phyloP scores from a whole-genome alignment of 2,888 invertebrate species.

The Pseudanteris insignis region DNA sequence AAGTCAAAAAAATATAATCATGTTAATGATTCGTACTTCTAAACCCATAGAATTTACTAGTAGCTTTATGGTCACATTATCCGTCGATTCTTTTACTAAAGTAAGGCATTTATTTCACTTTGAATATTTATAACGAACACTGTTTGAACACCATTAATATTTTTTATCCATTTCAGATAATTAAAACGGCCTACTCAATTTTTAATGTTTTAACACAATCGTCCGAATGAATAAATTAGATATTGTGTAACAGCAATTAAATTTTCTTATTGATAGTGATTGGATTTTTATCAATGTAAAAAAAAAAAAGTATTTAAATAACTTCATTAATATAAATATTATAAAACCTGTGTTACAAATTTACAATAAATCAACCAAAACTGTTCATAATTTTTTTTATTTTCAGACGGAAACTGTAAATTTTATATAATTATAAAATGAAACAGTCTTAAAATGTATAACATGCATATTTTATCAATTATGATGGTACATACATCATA shows the following conservation, averaged over 20 bases:
- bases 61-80: slow-evolving; percentile 49
- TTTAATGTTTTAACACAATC: slow-evolving; percentile 29
- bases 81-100: slow-evolving; percentile 53
- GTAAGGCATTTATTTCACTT: slow-evolving; percentile 29
- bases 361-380: no score
- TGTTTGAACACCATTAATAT: no score
- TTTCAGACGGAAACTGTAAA: slow-evolving; percentile 17
- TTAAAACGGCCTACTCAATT: slow-evolving; percentile 36
- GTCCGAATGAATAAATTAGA: no score
- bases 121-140: neutral
- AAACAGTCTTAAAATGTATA: slow-evolving; percentile 51
- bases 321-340: no score
- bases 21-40: slow-evolving; percentile 48
- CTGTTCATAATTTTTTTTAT: slow-evolving; percentile 23
- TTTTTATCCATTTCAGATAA: slow-evolving; percentile 39
- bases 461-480: slow-evolving; percentile 62
- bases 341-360: no score
- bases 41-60: slow-evolving; percentile 51
- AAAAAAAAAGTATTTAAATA: no score
- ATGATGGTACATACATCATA: slow-evolving; percentile 61
- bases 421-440: slow-evolving; percentile 28
- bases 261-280: no score
- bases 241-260: no score
- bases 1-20: slow-evolving; percentile 45
- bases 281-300: no score